Evolutionary conservation across 2,797 vertebrate species (phyloP).

Genomic region (Neostethus bicornis): DNA sequence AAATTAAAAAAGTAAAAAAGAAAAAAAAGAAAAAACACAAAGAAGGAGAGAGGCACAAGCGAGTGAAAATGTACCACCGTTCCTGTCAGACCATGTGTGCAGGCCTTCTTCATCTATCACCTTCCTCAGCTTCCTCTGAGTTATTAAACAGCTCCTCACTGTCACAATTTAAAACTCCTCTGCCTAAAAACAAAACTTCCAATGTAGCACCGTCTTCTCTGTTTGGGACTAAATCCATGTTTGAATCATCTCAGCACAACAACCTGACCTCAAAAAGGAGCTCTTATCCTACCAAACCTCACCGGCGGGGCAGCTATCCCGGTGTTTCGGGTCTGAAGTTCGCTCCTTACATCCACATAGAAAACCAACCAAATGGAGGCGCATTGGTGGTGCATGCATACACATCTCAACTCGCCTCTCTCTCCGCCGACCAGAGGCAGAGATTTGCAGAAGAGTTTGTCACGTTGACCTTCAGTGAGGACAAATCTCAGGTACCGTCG

Average conservation of each 20-base stretch:
- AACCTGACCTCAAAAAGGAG: constrained; percentile 55
- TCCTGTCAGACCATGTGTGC: constrained; percentile 93
- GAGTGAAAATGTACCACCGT: constrained; percentile 96
- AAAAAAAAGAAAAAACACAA: constrained; percentile 99
- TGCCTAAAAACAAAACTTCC: constrained; percentile 78
- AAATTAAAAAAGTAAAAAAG: constrained; percentile 98
- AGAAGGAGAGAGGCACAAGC: constrained; percentile 94
- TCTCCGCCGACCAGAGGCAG: constrained; percentile 86
- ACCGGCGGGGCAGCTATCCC: constrained; percentile 56
- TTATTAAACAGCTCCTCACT: constrained; percentile 70
- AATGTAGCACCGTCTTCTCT: constrained; percentile 42
- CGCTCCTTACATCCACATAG: constrained; percentile 90
- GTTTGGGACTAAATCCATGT: constrained; percentile 67
- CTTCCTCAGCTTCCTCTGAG: constrained; percentile 42
- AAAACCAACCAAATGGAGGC: constrained; percentile 97
- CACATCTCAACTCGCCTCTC: constrained; percentile 88
- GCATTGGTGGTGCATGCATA: constrained; percentile 95
- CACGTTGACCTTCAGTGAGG: constrained; percentile 91
- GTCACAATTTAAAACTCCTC: constrained; percentile 80
- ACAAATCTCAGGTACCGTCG: constrained; percentile 74
- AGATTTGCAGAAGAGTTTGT: constrained; percentile 92
- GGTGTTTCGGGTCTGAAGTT: constrained; percentile 89
- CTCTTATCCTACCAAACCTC: constrained; percentile 41
- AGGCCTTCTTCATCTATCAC: constrained; percentile 83
- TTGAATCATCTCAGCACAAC: constrained; percentile 22